These are phyloP conservation scores for Semotilus atromaculatus DNA, from an alignment of 2,797 vertebrate species.

Conservation along the genomic window DNA sequence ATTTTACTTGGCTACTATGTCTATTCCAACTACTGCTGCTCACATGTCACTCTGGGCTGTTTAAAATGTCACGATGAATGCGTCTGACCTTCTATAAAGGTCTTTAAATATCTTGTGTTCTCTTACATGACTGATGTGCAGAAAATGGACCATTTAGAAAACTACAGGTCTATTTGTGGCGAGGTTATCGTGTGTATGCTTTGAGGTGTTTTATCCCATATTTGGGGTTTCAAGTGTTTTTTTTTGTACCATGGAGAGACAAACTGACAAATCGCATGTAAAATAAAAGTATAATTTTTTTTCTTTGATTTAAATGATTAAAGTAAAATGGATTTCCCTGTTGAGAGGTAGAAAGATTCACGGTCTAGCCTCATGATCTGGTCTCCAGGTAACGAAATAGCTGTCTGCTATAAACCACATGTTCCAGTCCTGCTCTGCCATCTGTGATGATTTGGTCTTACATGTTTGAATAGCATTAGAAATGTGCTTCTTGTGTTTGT, in stretches of 20 bases:
- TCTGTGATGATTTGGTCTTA: constrained; percentile 9
- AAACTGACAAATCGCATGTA: background rate
- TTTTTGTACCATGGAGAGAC: background rate
- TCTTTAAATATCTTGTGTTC: background rate
- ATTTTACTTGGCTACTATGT: background rate
- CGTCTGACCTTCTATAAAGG: background rate
- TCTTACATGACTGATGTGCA: constrained; percentile 5
- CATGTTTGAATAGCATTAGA: constrained; percentile 3
- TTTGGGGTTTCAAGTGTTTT: background rate
- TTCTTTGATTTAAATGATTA: background rate
- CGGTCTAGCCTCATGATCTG: background rate
- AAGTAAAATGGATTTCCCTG: background rate
- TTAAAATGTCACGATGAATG: background rate
- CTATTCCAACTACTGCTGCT: background rate
- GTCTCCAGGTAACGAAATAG: constrained; percentile 31
- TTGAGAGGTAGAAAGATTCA: background rate
- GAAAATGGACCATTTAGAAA: background rate
- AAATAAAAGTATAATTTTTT: background rate
- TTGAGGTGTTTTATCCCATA: background rate
- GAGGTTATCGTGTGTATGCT: background rate
- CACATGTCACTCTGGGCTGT: background rate
- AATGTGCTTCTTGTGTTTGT: background rate
- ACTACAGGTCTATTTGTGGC: background rate
- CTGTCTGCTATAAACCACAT: constrained; percentile 26
- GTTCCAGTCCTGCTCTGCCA: constrained; percentile 14